Evolutionary conservation across 2,113 vertebrate species (phyloP).

Genomic region (Helogale parvula): DNA sequence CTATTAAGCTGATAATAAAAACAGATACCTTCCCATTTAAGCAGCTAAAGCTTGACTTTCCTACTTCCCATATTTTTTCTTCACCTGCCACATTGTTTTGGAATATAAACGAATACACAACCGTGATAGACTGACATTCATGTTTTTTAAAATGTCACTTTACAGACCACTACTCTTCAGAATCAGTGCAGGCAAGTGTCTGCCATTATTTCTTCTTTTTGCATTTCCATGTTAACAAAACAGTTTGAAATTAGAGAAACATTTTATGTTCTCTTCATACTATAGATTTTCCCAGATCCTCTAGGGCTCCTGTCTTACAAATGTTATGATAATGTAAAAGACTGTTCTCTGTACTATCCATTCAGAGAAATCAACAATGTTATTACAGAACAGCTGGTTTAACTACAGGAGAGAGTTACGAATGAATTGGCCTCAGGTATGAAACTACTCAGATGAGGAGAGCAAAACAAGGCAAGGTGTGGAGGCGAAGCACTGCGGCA

Average conservation of each 20-base stretch:
- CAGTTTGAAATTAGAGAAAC: slow-evolving; percentile 26
- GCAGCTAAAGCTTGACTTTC: neutral
- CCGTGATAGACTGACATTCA: neutral
- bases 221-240: neutral
- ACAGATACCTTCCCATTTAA: slow-evolving; percentile 21
- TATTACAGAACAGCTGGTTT: slow-evolving; percentile 76
- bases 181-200: neutral
- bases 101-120: slow-evolving; percentile 31
- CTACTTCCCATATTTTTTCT: neutral
- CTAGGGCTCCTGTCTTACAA: slow-evolving; percentile 72
- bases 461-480: slow-evolving; percentile 56
- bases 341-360: neutral
- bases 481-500: slow-evolving; percentile 23
- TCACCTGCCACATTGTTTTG: neutral
- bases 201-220: neutral
- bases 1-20: neutral
- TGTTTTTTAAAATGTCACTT: neutral
- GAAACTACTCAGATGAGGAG: slow-evolving; percentile 54
- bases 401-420: slow-evolving; percentile 61
- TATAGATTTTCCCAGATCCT: slow-evolving; percentile 68
- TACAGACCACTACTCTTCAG: neutral
- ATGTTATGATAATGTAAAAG: slow-evolving; percentile 76
- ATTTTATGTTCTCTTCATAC: neutral
- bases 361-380: slow-evolving; percentile 77
- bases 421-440: slow-evolving; percentile 74